A percentile compares a stretch with the other conserved stretches of the same genome.
Conservation (phyloP, 2,113 vertebrate species). For the Myrmecophaga tridactyla region DNA sequence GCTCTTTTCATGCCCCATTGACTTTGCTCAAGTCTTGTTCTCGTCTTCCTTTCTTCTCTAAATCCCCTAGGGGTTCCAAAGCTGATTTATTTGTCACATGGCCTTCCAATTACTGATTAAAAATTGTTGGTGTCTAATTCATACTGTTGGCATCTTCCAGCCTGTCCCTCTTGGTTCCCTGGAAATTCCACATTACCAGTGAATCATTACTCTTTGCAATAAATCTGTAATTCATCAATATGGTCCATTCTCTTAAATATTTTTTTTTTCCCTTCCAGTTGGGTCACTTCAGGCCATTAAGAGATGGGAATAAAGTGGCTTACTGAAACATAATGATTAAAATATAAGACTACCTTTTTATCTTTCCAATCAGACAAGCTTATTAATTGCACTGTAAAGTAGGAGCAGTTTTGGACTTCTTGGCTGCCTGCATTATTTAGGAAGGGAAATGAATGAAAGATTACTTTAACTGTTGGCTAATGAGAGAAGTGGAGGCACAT, state of each 20-base stretch:
- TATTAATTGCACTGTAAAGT: constrained; percentile 60
- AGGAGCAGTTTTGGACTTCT: constrained; percentile 69
- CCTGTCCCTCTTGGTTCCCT: background rate
- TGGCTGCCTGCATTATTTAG: constrained; percentile 73
- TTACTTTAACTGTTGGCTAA: constrained; percentile 70
- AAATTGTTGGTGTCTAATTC: background rate
- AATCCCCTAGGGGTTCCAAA: background rate
- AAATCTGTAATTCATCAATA: constrained; percentile 33
- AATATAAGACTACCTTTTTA: constrained; percentile 71
- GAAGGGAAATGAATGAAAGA: constrained; percentile 65
- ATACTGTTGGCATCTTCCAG: background rate
- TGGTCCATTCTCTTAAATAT: constrained; percentile 56
- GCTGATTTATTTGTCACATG: background rate
- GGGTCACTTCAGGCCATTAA: constrained; percentile 45
- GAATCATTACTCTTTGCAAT: background rate
- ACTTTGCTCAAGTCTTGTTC: background rate
- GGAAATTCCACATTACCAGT: background rate
- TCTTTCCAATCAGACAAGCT: constrained; percentile 66
- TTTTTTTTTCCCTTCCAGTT: constrained; percentile 44
- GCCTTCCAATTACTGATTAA: background rate
- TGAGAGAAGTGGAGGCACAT: constrained; percentile 42
- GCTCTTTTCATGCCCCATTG: no score
- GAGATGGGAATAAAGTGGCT: constrained; percentile 58
- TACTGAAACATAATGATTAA: constrained; percentile 69
- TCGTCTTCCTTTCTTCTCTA: background rate